A percentile compares a stretch with the other conserved stretches of the same genome.
phyloP scores from a whole-genome alignment of 2,888 invertebrate genomes.

The Uloborus plumipes region DNA sequence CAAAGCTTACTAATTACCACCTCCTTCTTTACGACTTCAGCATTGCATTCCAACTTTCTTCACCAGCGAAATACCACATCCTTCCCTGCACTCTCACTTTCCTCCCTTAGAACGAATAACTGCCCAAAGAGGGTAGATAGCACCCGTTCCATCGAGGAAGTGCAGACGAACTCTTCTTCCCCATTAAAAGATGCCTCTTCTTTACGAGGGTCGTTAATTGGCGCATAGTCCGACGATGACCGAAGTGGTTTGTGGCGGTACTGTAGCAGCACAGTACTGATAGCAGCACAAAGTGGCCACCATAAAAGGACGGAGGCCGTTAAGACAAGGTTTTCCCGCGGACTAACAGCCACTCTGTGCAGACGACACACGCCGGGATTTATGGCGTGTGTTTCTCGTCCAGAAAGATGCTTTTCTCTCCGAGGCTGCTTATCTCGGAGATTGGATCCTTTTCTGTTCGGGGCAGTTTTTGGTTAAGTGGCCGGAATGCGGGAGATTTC shows the following conservation, averaged over 20 bases:
- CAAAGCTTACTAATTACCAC: no score
- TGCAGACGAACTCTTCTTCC: no score
- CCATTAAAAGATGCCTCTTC: constrained; percentile 4
- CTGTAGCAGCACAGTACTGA: no score
- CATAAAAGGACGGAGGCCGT: constrained; percentile 23
- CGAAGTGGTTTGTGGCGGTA: no score
- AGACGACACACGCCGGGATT: constrained; percentile 26
- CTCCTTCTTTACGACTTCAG: no score
- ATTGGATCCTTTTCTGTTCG: background rate
- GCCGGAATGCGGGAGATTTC: constrained; percentile 6
- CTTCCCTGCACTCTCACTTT: no score
- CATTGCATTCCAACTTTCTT: no score
- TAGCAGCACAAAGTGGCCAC: constrained; percentile 24
- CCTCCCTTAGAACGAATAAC: no score
- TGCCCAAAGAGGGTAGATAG: no score
- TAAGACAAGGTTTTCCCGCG: constrained; percentile 34
- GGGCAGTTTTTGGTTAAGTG: constrained; percentile 30
- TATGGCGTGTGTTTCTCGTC: constrained; percentile 34
- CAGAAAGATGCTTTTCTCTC: constrained; percentile 28
- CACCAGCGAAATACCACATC: no score
- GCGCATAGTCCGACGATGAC: no score
- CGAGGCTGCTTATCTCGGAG: constrained; percentile 7
- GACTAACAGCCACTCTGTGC: constrained; percentile 37
- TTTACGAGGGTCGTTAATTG: constrained; percentile 42
- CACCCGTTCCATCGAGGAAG: no score